A percentile compares a stretch with the other conserved stretches of the same genome.
These are phyloP conservation scores for Onychostruthus taczanowskii DNA, from an alignment of 2,113 vertebrate species.

Conservation along the genomic window DNA sequence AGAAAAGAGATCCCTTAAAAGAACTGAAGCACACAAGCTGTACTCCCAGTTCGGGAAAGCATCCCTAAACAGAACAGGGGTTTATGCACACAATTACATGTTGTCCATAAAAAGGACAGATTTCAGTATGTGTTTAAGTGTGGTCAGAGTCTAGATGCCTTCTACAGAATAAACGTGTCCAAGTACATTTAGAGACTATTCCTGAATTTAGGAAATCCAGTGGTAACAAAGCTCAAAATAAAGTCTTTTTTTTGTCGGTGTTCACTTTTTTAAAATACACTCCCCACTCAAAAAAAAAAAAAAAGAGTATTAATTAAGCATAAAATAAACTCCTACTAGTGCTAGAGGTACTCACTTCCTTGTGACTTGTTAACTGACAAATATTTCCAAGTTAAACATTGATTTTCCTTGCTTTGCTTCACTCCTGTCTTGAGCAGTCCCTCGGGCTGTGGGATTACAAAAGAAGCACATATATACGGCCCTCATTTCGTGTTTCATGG, in stretches of 20 bases:
- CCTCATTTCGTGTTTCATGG: constrained; percentile 29
- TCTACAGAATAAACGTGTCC: background rate
- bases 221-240: background rate
- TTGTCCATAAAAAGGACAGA: background rate
- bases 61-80: background rate
- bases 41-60: background rate
- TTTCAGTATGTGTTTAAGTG: background rate
- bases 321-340: background rate
- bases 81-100: background rate
- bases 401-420: constrained; percentile 65
- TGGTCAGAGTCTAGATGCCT: background rate
- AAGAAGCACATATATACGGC: constrained; percentile 11
- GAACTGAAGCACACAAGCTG: background rate
- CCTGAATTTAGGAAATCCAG: background rate
- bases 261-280: background rate
- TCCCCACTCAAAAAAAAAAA: background rate
- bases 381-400: constrained; percentile 80
- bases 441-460: background rate
- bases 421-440: constrained; percentile 57
- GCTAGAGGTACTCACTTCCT: constrained; percentile 25
- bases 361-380: constrained; percentile 73
- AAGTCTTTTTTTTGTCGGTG: background rate
- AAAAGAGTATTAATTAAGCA: background rate
- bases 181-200: background rate
- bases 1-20: background rate